Evolutionary conservation across 64 coral and sea anemone species (phyloP), one percentile per base, ranked within the genome.

Genomic region (Platygyra sinensis): DNA sequence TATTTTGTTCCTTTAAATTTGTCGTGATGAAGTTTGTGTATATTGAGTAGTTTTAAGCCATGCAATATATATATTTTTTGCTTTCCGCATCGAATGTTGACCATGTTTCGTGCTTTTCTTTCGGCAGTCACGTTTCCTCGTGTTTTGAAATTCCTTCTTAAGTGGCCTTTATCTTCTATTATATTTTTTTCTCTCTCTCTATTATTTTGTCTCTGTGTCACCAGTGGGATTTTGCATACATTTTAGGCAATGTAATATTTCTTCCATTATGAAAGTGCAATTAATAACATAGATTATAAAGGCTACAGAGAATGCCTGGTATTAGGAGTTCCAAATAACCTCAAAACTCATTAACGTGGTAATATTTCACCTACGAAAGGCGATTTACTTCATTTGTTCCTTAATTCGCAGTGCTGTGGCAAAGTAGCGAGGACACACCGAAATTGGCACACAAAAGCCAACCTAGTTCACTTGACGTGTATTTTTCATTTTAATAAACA

Each of bases 201-300:
- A 46, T 85, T 85, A 85, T 85, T 85, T 71, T 62, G 36, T 51
- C 81, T 51, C 62, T 28, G 81, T 85, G 81, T 85, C 62, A 67
- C 32, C 87, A 82, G 80, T 88, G 82, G 52, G 87, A 57, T 74
- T 84, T 88, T 89, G 87, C 92, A 94, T 94, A 85, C 87, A 89
- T 94, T 94, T 93, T 85, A 94, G 78, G 59, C 87, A 89, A 94
- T 85, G 88, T 89, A 94, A 89, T 94, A 94, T 94, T 94, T 82
- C 77, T 25, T 84, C 87, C 92, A 89, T 94, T 94, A 90, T 89
- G 89, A 67, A 33, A 87, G 93, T 90, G 93, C 88, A 86, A 94
- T 94, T 94, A 94, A 94, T 91, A 94, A 94, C 55, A 72, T 85
- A 89, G 62, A 89, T 84, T 94, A 94, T 90, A 63, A 94, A 94